Evolutionary conservation across 2,113 vertebrate species (phyloP).

Genomic region (human): GRCh38 chr17:8838501-8839000

Average conservation of each 20-base stretch:
- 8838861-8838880: background rate
- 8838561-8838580: constrained; percentile 95
- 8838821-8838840: fast-evolving
- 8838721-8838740: background rate
- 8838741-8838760: background rate
- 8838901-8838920: background rate
- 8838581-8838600: constrained; percentile 88
- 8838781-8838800: fast-evolving
- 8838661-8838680: background rate
- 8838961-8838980: fast-evolving
- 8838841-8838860: too few relatives aligned
- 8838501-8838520: background rate
- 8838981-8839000: background rate
- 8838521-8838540: fast-evolving
- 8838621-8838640: constrained; percentile 93
- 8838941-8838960: too few relatives aligned
- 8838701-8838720: background rate
- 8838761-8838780: background rate
- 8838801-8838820: background rate
- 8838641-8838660: constrained; percentile 96
- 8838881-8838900: background rate
- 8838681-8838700: background rate
- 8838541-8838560: background rate
- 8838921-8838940: fast-evolving
- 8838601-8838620: constrained; percentile 87